Conservation (phyloP, 2,113 vertebrate species). For the Poeciliopsis prolifica region DNA sequence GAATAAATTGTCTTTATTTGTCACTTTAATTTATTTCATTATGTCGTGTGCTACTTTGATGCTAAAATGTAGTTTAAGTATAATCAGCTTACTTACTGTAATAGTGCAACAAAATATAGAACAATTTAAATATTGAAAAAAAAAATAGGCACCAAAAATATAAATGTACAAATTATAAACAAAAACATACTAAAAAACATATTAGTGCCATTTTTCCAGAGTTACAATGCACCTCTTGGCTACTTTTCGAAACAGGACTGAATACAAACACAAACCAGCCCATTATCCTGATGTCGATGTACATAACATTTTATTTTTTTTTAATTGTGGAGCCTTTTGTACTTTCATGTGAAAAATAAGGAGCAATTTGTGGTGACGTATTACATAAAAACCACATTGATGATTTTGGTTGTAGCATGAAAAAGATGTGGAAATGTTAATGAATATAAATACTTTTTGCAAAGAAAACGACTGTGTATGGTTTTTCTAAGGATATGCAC, state of each 20-base stretch:
- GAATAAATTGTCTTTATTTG: not conserved
- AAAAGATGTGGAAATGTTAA: not conserved
- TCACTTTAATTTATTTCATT: not conserved
- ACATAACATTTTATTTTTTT: not conserved
- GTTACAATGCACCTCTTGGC: not conserved
- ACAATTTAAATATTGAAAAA: not conserved
- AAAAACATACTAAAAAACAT: not conserved
- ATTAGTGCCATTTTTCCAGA: not conserved
- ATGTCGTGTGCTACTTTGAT: too few species aligned
- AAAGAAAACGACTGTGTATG: not conserved
- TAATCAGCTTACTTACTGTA: too few species aligned
- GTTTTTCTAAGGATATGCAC: conserved; percentile 3
- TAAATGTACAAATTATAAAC: too few species aligned
- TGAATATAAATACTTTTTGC: not conserved
- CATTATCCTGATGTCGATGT: too few species aligned
- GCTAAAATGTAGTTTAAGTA: too few species aligned
- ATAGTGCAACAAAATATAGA: not conserved
- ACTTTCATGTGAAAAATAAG: not conserved
- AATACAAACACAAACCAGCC: not conserved
- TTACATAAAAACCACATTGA: not conserved
- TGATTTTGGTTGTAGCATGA: conserved; percentile 9
- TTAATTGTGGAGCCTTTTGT: not conserved
- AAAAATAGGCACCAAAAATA: too few species aligned
- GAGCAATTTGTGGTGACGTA: not conserved
- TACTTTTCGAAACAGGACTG: not conserved